Percentiles rank a stretch among this genome's conserved stretches.
These are phyloP conservation scores for Silvanus unidentatus DNA, from an alignment of 2,888 invertebrate genomes.

Conservation along the genomic window DNA sequence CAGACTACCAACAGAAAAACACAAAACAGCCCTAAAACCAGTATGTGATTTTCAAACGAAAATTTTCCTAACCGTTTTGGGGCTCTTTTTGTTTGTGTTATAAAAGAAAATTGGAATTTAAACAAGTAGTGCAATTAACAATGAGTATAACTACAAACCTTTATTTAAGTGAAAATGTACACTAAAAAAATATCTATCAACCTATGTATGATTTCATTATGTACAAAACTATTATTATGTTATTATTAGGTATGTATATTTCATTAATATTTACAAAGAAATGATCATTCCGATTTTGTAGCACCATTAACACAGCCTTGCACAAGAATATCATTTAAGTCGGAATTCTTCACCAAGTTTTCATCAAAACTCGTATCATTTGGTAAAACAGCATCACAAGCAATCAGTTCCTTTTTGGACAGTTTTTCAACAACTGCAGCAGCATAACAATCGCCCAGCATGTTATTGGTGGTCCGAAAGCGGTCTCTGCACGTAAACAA, in stretches of 20 bases:
- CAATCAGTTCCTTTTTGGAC: slow-evolving; percentile 76
- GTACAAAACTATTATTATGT: not conserved
- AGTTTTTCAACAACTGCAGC: slow-evolving; percentile 79
- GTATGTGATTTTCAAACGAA: no score
- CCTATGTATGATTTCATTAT: not conserved
- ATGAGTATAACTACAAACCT: no score
- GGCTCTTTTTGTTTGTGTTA: no score
- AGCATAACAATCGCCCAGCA: slow-evolving; percentile 82
- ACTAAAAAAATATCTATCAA: no score
- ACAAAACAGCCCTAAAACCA: no score
- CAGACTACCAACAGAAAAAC: no score
- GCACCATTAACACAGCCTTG: slow-evolving; percentile 10
- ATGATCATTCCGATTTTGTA: slow-evolving; percentile 5
- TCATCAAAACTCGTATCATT: slow-evolving; percentile 6
- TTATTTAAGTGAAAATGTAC: no score
- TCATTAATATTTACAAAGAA: no score
- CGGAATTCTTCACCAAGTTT: slow-evolving; percentile 1
- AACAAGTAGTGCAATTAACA: no score
- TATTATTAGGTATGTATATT: not conserved
- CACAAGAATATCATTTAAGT: slow-evolving; percentile 8
- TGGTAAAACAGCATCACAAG: slow-evolving; percentile 60
- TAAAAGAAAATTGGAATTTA: no score
- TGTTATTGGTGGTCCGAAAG: slow-evolving; percentile 80
- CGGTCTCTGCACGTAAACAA: slow-evolving; percentile 57
- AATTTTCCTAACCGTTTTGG: no score